Percentiles rank a stretch among this genome's conserved stretches.
Evolutionary conservation across 2,797 vertebrate genomes (phyloP).

Genomic region (Pseudotriccus pelzelni): DNA sequence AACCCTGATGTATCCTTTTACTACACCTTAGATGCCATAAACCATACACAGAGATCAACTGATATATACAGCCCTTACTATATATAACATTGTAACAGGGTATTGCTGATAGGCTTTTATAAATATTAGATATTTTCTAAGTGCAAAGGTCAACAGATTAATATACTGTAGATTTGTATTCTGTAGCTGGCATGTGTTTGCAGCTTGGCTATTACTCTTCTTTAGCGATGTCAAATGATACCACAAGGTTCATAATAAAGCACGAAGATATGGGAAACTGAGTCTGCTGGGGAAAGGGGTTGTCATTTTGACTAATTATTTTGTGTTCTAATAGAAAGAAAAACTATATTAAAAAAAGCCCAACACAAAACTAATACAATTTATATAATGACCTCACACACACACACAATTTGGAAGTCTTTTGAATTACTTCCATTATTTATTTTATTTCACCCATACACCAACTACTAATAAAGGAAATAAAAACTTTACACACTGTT

Average conservation of each 20-base stretch:
- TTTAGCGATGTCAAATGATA: background rate
- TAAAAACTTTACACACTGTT: background rate
- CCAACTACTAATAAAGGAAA: background rate
- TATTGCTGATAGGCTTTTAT: background rate
- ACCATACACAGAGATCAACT: background rate
- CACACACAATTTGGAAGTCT: background rate
- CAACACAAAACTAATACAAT: background rate
- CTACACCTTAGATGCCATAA: slow-evolving; percentile 20
- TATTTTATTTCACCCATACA: background rate
- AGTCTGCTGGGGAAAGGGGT: background rate
- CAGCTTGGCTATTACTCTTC: background rate
- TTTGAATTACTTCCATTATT: background rate
- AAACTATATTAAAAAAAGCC: background rate
- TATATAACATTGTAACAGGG: background rate
- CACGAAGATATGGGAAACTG: background rate
- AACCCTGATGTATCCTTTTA: slow-evolving; percentile 20
- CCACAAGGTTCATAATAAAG: background rate
- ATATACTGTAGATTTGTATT: background rate
- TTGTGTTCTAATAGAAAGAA: background rate
- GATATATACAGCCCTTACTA: background rate
- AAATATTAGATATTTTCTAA: slow-evolving; percentile 13
- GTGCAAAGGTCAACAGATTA: background rate
- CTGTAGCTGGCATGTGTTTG: background rate
- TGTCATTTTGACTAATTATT: background rate
- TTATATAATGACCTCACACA: background rate